A percentile compares a stretch with the other conserved stretches of the same genome.
phyloP scores from a whole-genome alignment of 2,113 vertebrate species.

The Nematolebias whitei region DNA sequence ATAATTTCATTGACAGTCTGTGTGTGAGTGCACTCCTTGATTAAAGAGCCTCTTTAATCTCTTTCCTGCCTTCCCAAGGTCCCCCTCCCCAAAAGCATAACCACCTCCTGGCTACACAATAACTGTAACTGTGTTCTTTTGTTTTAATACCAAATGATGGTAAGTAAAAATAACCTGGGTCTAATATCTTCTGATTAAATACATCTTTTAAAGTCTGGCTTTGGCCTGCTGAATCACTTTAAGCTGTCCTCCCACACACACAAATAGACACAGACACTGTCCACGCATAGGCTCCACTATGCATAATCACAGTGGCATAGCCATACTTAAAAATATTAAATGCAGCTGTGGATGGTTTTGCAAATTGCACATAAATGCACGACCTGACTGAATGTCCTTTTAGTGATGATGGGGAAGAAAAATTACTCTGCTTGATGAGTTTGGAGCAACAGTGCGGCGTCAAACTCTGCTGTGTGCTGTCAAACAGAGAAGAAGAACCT shows the following conservation, averaged over 20 bases:
- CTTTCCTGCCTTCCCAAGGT: conserved; percentile 48
- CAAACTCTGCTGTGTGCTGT: conserved; percentile 25
- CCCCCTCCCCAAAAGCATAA: conserved; percentile 51
- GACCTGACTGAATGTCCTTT: conserved; percentile 53
- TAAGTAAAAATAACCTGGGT: conserved; percentile 81
- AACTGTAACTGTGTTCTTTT: conserved; percentile 61
- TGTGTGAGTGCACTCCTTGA: conserved; percentile 45
- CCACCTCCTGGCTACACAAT: conserved; percentile 51
- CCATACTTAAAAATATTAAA: conserved; percentile 71
- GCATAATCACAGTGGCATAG: conserved; percentile 54
- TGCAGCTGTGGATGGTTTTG: conserved; percentile 45
- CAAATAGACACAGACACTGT: not conserved
- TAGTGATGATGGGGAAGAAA: conserved; percentile 33
- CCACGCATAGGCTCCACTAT: not conserved
- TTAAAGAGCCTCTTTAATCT: conserved; percentile 69
- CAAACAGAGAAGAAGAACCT: conserved; percentile 25
- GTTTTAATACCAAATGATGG: conserved; percentile 75
- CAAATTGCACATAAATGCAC: conserved; percentile 60
- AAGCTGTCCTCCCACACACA: conserved; percentile 42
- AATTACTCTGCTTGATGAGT: conserved; percentile 67
- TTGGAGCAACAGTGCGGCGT: conserved; percentile 51
- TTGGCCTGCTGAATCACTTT: conserved; percentile 43
- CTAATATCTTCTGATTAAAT: conserved; percentile 82
- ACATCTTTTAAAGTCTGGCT: conserved; percentile 66
- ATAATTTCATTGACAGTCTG: not conserved